Evolutionary conservation across 2,888 invertebrate species (phyloP).

Genomic region (Cephus pygmeus): DNA sequence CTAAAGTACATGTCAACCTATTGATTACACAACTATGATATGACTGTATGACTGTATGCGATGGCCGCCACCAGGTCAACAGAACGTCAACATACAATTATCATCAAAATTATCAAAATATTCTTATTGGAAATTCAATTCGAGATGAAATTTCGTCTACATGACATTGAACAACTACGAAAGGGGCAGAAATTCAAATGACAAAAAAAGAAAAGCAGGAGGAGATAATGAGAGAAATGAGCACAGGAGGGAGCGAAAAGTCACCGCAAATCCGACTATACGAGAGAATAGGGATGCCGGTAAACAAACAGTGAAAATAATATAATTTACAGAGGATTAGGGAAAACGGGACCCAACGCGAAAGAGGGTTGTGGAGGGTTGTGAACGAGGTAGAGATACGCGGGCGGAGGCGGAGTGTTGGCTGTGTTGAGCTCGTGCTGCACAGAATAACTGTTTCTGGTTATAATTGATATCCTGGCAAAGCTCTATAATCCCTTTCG

Average conservation of each 20-base stretch:
- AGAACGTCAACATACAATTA: too few species aligned
- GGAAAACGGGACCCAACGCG: conserved; percentile 50
- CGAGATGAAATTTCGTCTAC: too few species aligned
- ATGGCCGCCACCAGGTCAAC: too few species aligned
- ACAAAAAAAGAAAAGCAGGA: too few species aligned
- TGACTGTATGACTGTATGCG: too few species aligned
- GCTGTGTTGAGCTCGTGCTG: conserved; percentile 40
- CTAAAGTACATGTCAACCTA: too few species aligned
- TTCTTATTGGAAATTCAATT: too few species aligned
- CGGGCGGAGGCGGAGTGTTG: conserved; percentile 38
- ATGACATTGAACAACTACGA: too few species aligned
- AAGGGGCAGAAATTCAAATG: too few species aligned
- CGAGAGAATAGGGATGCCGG: conserved; percentile 58
- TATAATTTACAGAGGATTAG: conserved; percentile 67
- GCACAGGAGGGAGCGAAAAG: conserved; percentile 58
- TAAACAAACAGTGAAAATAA: conserved; percentile 67
- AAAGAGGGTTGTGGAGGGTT: conserved; percentile 22
- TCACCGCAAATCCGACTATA: conserved; percentile 63
- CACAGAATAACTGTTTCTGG: conserved; percentile 65
- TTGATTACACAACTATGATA: too few species aligned
- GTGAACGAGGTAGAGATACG: conserved; percentile 39
- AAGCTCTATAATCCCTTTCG: conserved; percentile 63
- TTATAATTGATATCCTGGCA: conserved; percentile 67
- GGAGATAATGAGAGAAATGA: not conserved
- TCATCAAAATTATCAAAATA: too few species aligned